Base-by-base conservation (phyloP, 2,113 vertebrate species). In the Datnioides undecimradiatus region DNA sequence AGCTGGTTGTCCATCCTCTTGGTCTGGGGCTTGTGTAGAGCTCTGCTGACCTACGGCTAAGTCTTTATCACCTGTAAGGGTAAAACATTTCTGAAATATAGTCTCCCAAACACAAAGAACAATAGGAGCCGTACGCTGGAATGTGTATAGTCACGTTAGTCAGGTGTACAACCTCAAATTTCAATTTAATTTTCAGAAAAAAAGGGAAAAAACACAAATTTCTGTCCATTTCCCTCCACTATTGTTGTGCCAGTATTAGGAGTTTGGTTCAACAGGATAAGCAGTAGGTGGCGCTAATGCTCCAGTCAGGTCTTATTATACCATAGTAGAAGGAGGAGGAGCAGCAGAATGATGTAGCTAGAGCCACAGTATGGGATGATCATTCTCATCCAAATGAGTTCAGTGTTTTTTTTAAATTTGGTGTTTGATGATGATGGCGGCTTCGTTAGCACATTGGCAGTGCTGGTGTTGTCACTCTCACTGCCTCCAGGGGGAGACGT, bases 31-130 rank as follows among this genome's bases (percentile, higher is more conserved):
- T 17, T 71, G 72, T 38, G 58, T 12, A 4, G 75, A 46, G 58
- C 34, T 76, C 34, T 55, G 49, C 40, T 72, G 45, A 14, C 55
- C 11, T 0, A 12, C 31, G 12, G 34, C 25, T 31, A 10, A 48
- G 5, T 2, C 52, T 8, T 25, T 46, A 23, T 76, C 49, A 57
- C 46, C 90, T 89, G 45, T 40, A 46, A 73, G 33, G n/a, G 69
- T 25, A 54, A 5, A 52, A 16, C 14, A 29, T 38, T 52, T 19
- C 36, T 27, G 27, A 21, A 55, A 52, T 5, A 8, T 27, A 34
- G 27, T 17, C n/a, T 36, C 21, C 25, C 6, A 2, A 16, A 13
- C 3, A 54, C 21, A 64, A 2, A 31, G 43, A 58, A 36, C 2
- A 11, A 16, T 23, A 29, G 14, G 40, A 27, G 13, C 21, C 3